Evolutionary conservation across 2,113 vertebrate species (phyloP).

Genomic region (Albula goreensis): DNA sequence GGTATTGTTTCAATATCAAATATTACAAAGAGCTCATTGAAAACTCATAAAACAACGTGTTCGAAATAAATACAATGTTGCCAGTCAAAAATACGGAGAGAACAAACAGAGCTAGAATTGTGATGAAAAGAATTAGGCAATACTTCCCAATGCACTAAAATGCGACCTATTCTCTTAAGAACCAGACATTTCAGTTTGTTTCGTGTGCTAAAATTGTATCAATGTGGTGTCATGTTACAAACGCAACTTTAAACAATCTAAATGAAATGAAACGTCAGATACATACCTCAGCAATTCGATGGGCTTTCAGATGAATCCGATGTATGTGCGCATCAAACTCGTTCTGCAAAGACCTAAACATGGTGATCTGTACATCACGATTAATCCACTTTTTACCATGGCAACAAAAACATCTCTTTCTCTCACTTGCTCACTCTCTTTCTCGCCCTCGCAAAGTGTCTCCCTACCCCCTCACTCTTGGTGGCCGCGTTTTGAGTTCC

Average conservation of each 20-base stretch:
- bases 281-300: conserved; percentile 17
- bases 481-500: background rate
- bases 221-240: background rate
- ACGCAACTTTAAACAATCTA: background rate
- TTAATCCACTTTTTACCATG: conserved; percentile 38
- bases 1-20: background rate
- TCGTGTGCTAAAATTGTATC: background rate
- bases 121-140: background rate
- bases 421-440: conserved; percentile 4
- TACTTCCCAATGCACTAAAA: background rate
- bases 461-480: conserved; percentile 9
- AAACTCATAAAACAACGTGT: background rate
- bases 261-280: background rate
- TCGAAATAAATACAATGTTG: background rate
- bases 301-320: conserved; percentile 6
- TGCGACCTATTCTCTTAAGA: background rate
- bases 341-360: conserved; percentile 18
- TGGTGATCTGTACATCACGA: conserved; percentile 22
- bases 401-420: conserved; percentile 30
- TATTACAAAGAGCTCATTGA: background rate
- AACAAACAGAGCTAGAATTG: too few relatives aligned
- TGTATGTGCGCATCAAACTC: conserved; percentile 14
- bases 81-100: too few relatives aligned
- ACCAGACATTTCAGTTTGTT: background rate
- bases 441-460: background rate